phyloP scores from a whole-genome alignment of 2,888 invertebrate genomes.

The Eristalinus aeneus region DNA sequence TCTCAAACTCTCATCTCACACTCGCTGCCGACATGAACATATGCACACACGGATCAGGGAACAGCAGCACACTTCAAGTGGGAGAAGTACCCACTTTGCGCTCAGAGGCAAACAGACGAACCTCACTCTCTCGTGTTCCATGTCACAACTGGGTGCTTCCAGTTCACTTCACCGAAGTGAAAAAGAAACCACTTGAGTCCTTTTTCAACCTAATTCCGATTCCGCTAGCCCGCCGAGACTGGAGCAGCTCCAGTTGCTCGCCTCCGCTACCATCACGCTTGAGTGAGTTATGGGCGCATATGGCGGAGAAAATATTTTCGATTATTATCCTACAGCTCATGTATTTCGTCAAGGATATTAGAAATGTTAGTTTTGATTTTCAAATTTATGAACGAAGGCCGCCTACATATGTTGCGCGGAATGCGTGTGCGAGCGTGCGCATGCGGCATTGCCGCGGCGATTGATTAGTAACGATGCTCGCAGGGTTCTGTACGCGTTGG shows the following conservation, averaged over 20 bases:
- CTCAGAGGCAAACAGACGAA: constrained; percentile 8
- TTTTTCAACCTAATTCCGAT: not conserved
- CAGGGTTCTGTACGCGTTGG: constrained; percentile 20
- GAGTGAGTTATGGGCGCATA: constrained; percentile 64
- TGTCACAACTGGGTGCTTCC: constrained; percentile 38
- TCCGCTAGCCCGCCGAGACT: not conserved
- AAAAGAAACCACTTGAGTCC: constrained; percentile 48
- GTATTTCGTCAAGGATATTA: constrained; percentile 67
- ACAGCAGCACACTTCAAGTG: constrained; percentile 45
- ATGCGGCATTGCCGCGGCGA: constrained; percentile 32
- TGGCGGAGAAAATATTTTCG: constrained; percentile 57
- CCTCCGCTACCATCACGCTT: constrained; percentile 23
- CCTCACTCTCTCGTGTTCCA: not conserved
- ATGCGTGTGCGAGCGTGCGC: not conserved
- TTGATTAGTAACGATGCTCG: constrained; percentile 50
- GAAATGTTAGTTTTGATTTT: constrained; percentile 66
- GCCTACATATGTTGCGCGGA: constrained; percentile 20
- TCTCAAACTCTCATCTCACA: not conserved
- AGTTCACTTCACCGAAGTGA: constrained; percentile 26
- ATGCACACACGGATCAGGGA: not conserved
- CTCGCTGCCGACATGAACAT: not conserved
- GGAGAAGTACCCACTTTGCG: constrained; percentile 55
- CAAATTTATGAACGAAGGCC: constrained; percentile 61
- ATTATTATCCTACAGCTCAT: constrained; percentile 48
- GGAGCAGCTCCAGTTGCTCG: constrained; percentile 50